Conservation (phyloP, 2,797 vertebrate species). For the Craterocephalus amniculus region DNA sequence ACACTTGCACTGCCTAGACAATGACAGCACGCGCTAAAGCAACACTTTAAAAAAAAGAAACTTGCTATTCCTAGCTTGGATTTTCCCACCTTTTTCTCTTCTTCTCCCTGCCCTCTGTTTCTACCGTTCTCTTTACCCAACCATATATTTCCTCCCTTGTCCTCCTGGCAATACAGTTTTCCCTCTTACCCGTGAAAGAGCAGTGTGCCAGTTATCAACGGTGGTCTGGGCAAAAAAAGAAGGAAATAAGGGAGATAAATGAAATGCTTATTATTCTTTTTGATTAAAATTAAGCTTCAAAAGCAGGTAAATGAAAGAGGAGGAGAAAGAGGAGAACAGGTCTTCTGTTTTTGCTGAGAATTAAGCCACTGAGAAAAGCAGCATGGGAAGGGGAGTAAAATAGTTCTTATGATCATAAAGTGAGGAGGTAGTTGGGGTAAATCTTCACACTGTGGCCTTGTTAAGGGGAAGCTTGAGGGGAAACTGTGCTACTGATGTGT, state of each 20-base stretch:
- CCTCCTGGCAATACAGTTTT: constrained; percentile 10
- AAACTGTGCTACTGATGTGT: constrained; percentile 19
- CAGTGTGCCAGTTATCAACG: background rate
- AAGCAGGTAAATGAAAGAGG: background rate
- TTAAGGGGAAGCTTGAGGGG: constrained; percentile 46
- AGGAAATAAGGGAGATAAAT: background rate
- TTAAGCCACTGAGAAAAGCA: constrained; percentile 53
- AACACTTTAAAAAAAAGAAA: no score
- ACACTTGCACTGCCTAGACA: constrained; percentile 86
- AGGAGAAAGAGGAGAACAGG: background rate
- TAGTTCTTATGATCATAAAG: constrained; percentile 1
- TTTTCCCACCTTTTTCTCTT: background rate
- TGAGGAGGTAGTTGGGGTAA: constrained; percentile 43
- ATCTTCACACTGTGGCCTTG: constrained; percentile 48
- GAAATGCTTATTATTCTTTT: constrained; percentile 70
- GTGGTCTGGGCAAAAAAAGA: background rate
- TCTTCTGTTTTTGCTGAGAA: constrained; percentile 58
- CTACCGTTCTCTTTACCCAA: background rate
- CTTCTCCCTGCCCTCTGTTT: constrained; percentile 27
- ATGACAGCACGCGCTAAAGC: constrained; percentile 87
- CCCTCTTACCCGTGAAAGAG: constrained; percentile 56
- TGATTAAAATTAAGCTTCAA: constrained; percentile 35
- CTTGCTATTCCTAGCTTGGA: constrained; percentile 21
- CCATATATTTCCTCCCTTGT: background rate
- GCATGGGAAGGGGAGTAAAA: constrained; percentile 27